These are phyloP conservation scores for Odontamblyopus lacepedii DNA, from an alignment of 2,797 vertebrate species.

Conservation along the genomic window DNA sequence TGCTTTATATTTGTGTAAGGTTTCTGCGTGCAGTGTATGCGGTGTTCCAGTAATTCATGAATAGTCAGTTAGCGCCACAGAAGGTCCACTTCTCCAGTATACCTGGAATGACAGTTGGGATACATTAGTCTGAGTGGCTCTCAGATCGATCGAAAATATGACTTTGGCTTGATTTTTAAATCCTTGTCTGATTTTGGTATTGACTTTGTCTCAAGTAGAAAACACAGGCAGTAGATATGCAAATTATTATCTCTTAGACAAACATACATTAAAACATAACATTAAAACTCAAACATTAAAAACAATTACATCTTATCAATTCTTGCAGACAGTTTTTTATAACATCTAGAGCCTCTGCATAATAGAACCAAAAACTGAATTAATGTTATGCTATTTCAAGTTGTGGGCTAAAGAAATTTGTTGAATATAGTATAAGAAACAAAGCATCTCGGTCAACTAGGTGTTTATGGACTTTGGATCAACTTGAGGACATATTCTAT, in stretches of 20 bases:
- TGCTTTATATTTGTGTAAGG: constrained; percentile 37
- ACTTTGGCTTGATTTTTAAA: background rate
- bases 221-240: background rate
- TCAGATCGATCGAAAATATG: background rate
- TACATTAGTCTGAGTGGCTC: constrained; percentile 5
- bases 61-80: constrained; percentile 35
- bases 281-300: background rate
- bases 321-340: no score
- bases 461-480: no score
- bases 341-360: no score
- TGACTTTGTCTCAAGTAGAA: background rate
- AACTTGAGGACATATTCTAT: no score
- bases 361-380: no score
- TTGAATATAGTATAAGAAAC: no score
- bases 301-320: no score
- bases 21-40: constrained; percentile 45
- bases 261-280: background rate
- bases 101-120: constrained; percentile 32
- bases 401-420: no score
- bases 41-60: constrained; percentile 45
- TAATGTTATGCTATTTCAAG: no score
- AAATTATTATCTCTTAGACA: background rate
- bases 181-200: background rate
- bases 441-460: no score
- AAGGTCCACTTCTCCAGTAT: constrained; percentile 30